These are phyloP conservation scores for Cliona cf. orientalis DNA, from an alignment of 37 sponge, comb jelly and placozoan genomes.

Conservation along the genomic window DNA sequence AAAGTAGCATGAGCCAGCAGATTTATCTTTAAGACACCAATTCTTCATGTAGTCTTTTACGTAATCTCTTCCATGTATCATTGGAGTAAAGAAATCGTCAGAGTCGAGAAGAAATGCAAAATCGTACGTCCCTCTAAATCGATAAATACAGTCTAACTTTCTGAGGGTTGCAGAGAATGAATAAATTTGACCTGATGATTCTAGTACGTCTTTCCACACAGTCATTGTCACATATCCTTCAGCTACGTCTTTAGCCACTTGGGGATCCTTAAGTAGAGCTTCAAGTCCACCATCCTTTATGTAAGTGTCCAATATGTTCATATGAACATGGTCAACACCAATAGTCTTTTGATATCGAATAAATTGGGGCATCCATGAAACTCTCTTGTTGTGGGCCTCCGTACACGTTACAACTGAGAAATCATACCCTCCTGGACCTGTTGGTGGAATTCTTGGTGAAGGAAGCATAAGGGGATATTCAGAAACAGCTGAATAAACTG, in stretches of 20 bases:
- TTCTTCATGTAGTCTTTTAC: constrained; percentile 2
- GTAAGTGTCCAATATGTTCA: neutral
- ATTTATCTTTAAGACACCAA: neutral
- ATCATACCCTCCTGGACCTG: neutral
- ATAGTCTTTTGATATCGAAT: constrained; percentile 16
- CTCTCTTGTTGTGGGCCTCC: neutral
- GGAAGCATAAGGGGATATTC: constrained; percentile 23
- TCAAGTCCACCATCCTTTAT: constrained; percentile 14
- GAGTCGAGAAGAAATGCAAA: neutral
- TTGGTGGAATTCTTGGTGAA: neutral
- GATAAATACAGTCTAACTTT: constrained; percentile 8
- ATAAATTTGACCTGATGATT: neutral
- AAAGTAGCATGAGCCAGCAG: constrained; percentile 5
- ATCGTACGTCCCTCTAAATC: constrained; percentile 24
- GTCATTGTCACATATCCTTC: constrained; percentile 10
- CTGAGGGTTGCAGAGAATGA: neutral
- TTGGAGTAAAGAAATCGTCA: constrained; percentile 34
- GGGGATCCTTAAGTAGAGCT: neutral
- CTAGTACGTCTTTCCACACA: constrained; percentile 10
- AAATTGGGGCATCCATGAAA: constrained; percentile 7
- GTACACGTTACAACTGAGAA: constrained; percentile 10
- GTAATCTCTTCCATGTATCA: neutral
- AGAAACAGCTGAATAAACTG: neutral
- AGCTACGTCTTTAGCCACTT: neutral
- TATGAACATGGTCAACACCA: constrained; percentile 16